A percentile compares a stretch with the other conserved stretches of the same genome.
phyloP scores from a whole-genome alignment of 2,888 invertebrate genomes.

The Kryphioiulus occultus region DNA sequence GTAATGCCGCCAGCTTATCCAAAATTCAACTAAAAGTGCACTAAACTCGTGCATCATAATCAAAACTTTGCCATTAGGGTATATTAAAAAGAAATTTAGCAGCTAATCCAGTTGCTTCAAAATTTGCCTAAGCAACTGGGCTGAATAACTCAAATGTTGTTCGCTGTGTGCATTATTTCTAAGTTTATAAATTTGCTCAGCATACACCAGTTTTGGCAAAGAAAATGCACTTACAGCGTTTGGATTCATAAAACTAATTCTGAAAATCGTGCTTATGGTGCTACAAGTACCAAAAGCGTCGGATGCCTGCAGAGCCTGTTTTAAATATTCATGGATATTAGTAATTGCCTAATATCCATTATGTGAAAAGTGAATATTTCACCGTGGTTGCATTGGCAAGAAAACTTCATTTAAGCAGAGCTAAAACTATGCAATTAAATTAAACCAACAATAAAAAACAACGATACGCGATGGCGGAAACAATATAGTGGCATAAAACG shows the following conservation, averaged over 20 bases:
- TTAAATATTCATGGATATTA: slow-evolving; percentile 22
- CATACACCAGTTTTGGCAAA: not conserved
- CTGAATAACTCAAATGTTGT: not conserved
- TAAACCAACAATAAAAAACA: slow-evolving; percentile 1
- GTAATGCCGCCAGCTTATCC: too few species aligned
- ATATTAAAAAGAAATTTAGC: too few species aligned
- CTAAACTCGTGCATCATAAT: too few species aligned
- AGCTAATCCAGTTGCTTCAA: too few species aligned
- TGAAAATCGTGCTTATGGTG: not conserved
- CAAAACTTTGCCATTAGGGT: too few species aligned
- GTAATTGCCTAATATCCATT: slow-evolving; percentile 19
- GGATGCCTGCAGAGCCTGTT: not conserved
- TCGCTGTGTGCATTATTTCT: not conserved
- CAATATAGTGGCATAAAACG: slow-evolving; percentile 7
- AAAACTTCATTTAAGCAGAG: not conserved
- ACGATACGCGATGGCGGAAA: slow-evolving; percentile 16
- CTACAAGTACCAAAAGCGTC: not conserved
- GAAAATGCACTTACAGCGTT: not conserved
- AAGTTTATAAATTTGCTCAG: not conserved
- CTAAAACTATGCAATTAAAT: not conserved
- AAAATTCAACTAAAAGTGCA: too few species aligned
- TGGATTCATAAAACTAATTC: slow-evolving; percentile 12
- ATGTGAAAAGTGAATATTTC: slow-evolving; percentile 5
- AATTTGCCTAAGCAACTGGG: too few species aligned
- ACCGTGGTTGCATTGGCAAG: not conserved